These are phyloP conservation scores for Garrulus glandarius DNA, from an alignment of 2,797 vertebrate species.

Conservation along the genomic window DNA sequence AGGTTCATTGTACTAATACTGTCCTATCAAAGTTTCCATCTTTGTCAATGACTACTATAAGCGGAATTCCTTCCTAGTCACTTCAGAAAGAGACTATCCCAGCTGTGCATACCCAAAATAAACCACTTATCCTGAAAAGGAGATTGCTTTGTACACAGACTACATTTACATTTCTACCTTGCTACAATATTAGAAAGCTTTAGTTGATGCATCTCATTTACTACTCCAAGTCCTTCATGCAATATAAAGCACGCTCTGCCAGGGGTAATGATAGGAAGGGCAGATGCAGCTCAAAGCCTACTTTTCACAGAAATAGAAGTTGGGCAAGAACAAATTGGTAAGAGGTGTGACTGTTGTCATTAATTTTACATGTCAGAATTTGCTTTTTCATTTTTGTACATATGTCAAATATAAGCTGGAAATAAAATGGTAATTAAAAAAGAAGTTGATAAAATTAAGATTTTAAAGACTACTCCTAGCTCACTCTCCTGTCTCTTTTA, in stretches of 20 bases:
- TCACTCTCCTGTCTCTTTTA: background rate
- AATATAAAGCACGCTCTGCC: background rate
- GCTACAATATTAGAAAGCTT: background rate
- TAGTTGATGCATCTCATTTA: background rate
- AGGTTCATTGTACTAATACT: background rate
- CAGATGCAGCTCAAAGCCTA: background rate
- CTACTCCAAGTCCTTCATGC: background rate
- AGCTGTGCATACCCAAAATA: background rate
- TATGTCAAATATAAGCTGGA: background rate
- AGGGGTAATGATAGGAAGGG: background rate
- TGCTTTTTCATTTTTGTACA: background rate
- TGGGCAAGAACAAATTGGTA: background rate
- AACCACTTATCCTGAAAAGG: background rate
- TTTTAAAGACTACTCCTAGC: background rate
- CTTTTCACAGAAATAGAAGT: background rate
- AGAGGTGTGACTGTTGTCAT: background rate
- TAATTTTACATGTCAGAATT: background rate
- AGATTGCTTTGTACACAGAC: background rate
- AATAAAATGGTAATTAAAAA: background rate
- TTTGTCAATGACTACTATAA: background rate
- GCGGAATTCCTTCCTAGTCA: background rate
- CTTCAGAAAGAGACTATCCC: background rate
- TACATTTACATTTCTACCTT: background rate
- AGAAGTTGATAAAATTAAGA: background rate
- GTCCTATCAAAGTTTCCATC: background rate